Conservation (phyloP, 2,113 vertebrate species). For the Electrona antarctica region DNA sequence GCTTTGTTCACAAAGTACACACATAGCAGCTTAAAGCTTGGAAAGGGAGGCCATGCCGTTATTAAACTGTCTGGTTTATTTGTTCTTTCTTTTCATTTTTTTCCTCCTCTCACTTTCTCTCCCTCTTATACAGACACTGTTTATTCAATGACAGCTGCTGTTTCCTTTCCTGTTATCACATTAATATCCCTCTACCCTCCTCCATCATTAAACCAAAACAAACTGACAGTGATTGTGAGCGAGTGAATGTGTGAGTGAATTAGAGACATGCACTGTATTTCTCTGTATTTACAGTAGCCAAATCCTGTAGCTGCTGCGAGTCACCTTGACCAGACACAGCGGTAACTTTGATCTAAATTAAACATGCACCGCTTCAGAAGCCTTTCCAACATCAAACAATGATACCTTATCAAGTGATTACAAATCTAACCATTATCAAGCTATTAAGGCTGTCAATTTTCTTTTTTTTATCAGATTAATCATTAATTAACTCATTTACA, state of each 20-base stretch:
- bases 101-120: neutral
- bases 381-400: conserved; percentile 12
- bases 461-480: too few species aligned
- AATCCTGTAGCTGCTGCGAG: conserved; percentile 2
- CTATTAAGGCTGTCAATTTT: too few species aligned
- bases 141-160: neutral
- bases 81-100: neutral
- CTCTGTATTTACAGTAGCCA: conserved; percentile 23
- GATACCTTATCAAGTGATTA: conserved; percentile 35
- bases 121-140: neutral
- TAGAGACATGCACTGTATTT: conserved; percentile 26
- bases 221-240: neutral
- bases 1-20: too few species aligned
- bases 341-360: conserved; percentile 39
- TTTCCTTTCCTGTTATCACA: neutral
- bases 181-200: conserved; percentile 14
- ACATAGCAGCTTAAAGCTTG: too few species aligned
- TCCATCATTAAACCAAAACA: neutral
- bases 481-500: too few species aligned
- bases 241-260: neutral
- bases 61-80: too few species aligned
- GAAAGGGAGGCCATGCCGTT: too few species aligned
- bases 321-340: conserved; percentile 17
- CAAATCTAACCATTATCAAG: neutral
- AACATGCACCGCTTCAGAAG: conserved; percentile 31